Evolutionary conservation across 1,140 invertebrate species (phyloP).

Genomic region (Leptoteleia sp.): DNA sequence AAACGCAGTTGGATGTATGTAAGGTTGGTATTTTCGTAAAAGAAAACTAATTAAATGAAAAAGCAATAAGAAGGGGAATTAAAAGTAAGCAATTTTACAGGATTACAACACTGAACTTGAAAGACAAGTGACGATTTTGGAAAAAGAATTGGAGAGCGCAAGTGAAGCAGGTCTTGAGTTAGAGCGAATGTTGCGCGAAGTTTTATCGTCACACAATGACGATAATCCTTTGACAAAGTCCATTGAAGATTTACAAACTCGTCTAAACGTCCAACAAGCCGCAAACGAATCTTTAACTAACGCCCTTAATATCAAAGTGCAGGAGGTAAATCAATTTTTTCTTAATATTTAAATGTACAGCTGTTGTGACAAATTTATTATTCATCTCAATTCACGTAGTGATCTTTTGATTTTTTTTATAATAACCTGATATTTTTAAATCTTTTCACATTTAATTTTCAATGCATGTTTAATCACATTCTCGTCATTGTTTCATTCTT

Average conservation of each 20-base stretch:
- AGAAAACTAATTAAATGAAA: conserved; percentile 14
- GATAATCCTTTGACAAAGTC: conserved; percentile 84
- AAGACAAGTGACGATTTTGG: conserved; percentile 83
- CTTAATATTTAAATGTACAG: conserved; percentile 3
- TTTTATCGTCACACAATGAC: conserved; percentile 83
- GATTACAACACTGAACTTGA: conserved; percentile 80
- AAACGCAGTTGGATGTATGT: conserved; percentile 72
- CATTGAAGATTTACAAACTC: conserved; percentile 84
- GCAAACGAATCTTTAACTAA: conserved; percentile 79
- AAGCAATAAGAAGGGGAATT: conserved; percentile 5
- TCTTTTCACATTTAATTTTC: too few species aligned
- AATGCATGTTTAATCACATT: conserved; percentile 49
- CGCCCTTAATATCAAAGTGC: conserved; percentile 78
- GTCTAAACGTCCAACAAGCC: conserved; percentile 84
- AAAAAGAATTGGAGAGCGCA: conserved; percentile 85
- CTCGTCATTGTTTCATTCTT: conserved; percentile 45
- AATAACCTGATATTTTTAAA: too few species aligned
- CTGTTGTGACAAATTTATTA: too few species aligned
- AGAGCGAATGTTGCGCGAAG: conserved; percentile 85
- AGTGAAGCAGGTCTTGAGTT: conserved; percentile 85
- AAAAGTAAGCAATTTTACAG: conserved; percentile 61
- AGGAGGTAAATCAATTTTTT: conserved; percentile 76
- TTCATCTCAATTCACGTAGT: too few species aligned
- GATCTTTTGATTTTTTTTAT: too few species aligned
- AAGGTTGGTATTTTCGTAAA: conserved; percentile 70